Conservation (phyloP, 2,113 vertebrate species). For the Sander lucioperca region DNA sequence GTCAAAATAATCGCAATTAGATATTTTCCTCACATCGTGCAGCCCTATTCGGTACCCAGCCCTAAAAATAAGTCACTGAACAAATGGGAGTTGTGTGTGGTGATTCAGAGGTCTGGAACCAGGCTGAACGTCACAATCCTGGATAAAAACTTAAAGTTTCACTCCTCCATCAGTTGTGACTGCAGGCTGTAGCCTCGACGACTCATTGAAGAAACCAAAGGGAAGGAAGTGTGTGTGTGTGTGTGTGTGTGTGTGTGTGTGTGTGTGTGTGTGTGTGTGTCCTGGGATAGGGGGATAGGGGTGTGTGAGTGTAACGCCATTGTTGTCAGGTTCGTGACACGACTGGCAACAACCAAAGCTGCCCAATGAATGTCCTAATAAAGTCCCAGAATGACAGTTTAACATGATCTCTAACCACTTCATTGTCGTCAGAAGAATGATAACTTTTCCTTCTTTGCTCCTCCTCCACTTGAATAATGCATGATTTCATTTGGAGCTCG, state of each 20-base stretch:
- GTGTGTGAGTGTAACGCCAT: slow-evolving; percentile 24
- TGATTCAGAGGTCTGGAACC: not conserved
- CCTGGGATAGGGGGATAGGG: not conserved
- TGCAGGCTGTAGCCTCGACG: not conserved
- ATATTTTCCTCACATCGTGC: no score
- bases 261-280: slow-evolving; percentile 12
- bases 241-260: slow-evolving; percentile 4
- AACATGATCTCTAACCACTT: slow-evolving; percentile 43
- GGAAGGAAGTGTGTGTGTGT: slow-evolving; percentile 7
- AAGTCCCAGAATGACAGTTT: slow-evolving; percentile 40
- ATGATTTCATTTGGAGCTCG: slow-evolving; percentile 46
- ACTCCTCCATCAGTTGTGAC: not conserved
- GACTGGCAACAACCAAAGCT: slow-evolving; percentile 47
- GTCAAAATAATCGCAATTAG: no score
- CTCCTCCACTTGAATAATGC: slow-evolving; percentile 54
- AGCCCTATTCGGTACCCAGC: no score
- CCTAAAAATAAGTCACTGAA: not conserved
- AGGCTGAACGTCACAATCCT: not conserved
- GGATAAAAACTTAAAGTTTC: not conserved
- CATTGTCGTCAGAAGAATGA: slow-evolving; percentile 34
- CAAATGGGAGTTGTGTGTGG: not conserved
- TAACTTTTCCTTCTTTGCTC: not conserved
- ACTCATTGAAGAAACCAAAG: slow-evolving; percentile 1
- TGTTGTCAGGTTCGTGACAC: slow-evolving; percentile 51
- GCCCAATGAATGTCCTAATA: slow-evolving; percentile 44